A percentile compares a stretch with the other conserved stretches of the same genome.
Conservation (phyloP, 2,797 vertebrate genomes). For the Heliangelus exortis region DNA sequence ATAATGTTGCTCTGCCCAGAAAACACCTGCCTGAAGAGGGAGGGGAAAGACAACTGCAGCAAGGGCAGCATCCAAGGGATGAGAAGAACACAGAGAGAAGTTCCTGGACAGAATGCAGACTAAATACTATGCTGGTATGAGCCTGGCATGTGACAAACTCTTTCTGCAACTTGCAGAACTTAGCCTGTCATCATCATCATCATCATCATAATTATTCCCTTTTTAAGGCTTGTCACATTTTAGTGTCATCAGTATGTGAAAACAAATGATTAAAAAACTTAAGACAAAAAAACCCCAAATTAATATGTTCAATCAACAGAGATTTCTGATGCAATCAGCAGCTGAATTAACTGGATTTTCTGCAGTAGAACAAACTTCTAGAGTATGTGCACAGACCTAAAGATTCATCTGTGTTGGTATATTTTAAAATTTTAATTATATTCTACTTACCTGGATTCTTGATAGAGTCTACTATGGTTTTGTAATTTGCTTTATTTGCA, state of each 20-base stretch:
- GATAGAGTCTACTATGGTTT: conserved; percentile 92
- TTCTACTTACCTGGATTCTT: conserved; percentile 92
- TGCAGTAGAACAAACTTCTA: neutral
- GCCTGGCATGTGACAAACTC: neutral
- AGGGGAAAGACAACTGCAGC: neutral
- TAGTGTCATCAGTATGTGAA: neutral
- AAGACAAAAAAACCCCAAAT: neutral
- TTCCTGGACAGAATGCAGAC: neutral
- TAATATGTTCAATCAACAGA: neutral
- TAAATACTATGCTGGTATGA: neutral
- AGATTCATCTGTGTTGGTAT: neutral
- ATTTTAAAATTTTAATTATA: neutral
- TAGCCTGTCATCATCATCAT: neutral
- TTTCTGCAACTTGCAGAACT: neutral
- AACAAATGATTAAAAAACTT: neutral
- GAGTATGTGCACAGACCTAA: neutral
- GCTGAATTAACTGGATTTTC: neutral
- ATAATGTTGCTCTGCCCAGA: neutral
- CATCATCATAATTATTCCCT: neutral
- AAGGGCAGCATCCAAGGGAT: neutral
- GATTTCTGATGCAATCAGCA: neutral
- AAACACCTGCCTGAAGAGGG: neutral
- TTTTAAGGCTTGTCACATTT: neutral
- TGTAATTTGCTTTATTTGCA: conserved; percentile 94
- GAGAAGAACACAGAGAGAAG: neutral